phyloP scores from a whole-genome alignment of 1,140 invertebrate species.

The Aphis craccivora region DNA sequence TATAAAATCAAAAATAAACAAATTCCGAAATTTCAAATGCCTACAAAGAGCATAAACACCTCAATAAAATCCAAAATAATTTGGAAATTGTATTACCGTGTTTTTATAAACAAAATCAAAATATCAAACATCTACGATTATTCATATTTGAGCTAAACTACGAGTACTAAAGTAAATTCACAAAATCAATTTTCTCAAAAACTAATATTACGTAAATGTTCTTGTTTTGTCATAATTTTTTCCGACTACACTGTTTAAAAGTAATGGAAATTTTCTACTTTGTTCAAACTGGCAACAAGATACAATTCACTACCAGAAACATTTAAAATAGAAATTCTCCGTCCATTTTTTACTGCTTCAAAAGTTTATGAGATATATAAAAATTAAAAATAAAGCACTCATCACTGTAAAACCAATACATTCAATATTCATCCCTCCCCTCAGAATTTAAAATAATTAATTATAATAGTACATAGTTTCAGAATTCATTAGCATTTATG shows the following conservation, averaged over 20 bases:
- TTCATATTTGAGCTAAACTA: too few relatives aligned
- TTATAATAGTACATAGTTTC: background rate
- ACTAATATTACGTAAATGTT: background rate
- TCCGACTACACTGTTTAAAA: background rate
- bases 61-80: background rate
- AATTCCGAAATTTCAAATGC: background rate
- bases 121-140: too few relatives aligned
- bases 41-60: background rate
- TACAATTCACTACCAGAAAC: background rate
- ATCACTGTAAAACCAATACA: background rate
- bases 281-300: background rate
- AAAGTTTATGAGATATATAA: background rate
- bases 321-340: background rate
- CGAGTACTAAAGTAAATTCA: too few relatives aligned
- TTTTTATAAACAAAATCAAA: too few relatives aligned
- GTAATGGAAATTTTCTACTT: background rate
- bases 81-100: too few relatives aligned
- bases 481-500: background rate
- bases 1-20: background rate
- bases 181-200: too few relatives aligned
- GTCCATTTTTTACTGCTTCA: background rate
- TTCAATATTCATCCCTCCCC: background rate
- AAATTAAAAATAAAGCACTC: background rate
- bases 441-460: background rate
- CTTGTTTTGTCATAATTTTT: background rate